phyloP scores from a whole-genome alignment of 2,888 invertebrate genomes.

The Synanthedon myopaeformis region DNA sequence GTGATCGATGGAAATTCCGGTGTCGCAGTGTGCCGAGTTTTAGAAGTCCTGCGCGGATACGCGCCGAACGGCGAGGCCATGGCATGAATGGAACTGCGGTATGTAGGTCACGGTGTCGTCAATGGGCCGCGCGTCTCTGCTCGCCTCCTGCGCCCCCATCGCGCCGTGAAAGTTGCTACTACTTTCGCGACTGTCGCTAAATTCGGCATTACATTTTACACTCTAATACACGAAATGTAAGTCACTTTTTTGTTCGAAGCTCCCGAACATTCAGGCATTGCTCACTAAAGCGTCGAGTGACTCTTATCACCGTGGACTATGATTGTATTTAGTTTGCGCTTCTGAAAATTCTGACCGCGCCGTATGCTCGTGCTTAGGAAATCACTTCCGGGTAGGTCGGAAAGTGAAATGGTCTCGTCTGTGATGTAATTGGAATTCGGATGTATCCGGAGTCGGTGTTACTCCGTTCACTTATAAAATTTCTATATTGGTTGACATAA shows the following conservation, averaged over 20 bases:
- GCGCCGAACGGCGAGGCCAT: conserved; percentile 31
- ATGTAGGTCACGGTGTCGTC: conserved; percentile 70
- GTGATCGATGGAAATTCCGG: conserved; percentile 56
- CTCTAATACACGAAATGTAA: conserved; percentile 52
- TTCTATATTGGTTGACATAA: conserved; percentile 63
- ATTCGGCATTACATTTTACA: conserved; percentile 41
- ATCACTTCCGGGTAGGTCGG: conserved; percentile 71
- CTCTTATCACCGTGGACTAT: conserved; percentile 28
- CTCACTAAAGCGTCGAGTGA: conserved; percentile 19
- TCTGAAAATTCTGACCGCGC: conserved; percentile 43
- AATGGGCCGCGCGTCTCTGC: conserved; percentile 63
- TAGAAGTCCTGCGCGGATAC: conserved; percentile 39
- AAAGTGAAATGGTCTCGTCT: conserved; percentile 71
- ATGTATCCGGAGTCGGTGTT: conserved; percentile 67
- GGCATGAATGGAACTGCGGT: conserved; percentile 65
- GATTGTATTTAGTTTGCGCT: conserved; percentile 30
- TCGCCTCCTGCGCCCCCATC: conserved; percentile 55
- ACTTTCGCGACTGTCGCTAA: conserved; percentile 61
- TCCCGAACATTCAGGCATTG: conserved; percentile 51
- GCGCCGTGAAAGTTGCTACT: conserved; percentile 66
- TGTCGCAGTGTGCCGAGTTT: conserved; percentile 35
- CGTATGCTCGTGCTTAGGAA: conserved; percentile 68
- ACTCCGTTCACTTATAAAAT: conserved; percentile 66
- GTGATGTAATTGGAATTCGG: conserved; percentile 71
- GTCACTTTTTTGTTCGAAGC: conserved; percentile 46